Base-by-base conservation (phyloP, 2,113 vertebrate species). In the Cebus imitator region DNA sequence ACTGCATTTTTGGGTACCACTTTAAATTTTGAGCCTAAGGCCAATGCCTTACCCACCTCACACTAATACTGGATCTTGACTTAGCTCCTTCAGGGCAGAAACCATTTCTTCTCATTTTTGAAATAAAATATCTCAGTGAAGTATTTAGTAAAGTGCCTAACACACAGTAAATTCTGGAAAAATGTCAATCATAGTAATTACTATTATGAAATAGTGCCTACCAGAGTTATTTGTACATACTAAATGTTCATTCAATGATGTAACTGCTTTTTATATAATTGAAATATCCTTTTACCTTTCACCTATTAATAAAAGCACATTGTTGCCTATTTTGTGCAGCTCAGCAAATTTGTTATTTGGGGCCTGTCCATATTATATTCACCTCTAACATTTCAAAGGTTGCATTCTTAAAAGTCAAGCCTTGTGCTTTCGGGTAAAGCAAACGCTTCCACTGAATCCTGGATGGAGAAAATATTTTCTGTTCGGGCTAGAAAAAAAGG, bases 301-400 rank as follows among this genome's bases (percentile, higher is more conserved):
- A 37, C 35, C 13, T 18, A 30, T 64, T 64, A 64, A 64, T 64
- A 80, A 87, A 95, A 84, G 55, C 25, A 75, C 2, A 2, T 13
- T 50, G 52, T 73, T 93, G 11, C 32, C 81, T 96, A 23, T 70
- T 86, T 92, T 37, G 3, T 83, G 48, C 86, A 43, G 27, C 21
- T 90, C 9, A 80, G 45, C 21, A 84, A 80, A 66, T 72, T 58
- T 92, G 75, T 58, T 89, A 45, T 73, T 80, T 83, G 35, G 8
- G 30, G 1, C 7, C 40, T 90, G 16, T 57, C 57, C 16, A 5
- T 20, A 27, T 72, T 89, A 82, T 73, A 87, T 87, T 89, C 25
- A 86, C 43, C 25, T 91, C 86, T 90, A 90, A 81, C 5, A 84
- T 80, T 96, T 90, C 66, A 80, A 87, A 95, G 25, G 16, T 79